These are phyloP conservation scores for Megalops cyprinoides DNA, from an alignment of 2,797 vertebrate species.

Conservation along the genomic window DNA sequence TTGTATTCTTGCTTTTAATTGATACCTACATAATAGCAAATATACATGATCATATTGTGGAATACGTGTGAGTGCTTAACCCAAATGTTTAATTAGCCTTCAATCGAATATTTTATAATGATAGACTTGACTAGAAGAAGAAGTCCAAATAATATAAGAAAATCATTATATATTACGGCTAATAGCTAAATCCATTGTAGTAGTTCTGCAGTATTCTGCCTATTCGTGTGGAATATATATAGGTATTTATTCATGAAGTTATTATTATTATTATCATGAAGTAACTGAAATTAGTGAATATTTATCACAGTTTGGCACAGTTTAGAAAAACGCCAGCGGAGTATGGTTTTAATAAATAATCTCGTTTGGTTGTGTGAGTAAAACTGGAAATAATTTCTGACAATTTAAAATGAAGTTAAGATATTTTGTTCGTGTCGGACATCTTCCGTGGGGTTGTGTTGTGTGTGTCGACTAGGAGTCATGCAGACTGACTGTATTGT, in stretches of 20 bases:
- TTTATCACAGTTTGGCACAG: background rate
- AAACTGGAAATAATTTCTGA: background rate
- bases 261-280: too few species aligned
- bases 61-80: background rate
- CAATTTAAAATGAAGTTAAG: background rate
- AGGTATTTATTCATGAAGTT: too few species aligned
- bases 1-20: background rate
- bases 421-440: background rate
- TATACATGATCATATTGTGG: too few species aligned
- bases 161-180: background rate
- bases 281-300: too few species aligned
- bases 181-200: too few species aligned
- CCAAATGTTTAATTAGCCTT: background rate
- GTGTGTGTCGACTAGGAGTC: background rate
- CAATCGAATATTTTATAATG: background rate
- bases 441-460: background rate
- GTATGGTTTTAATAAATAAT: background rate
- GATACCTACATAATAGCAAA: background rate
- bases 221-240: too few species aligned
- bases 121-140: background rate
- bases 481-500: background rate
- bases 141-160: background rate
- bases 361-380: background rate
- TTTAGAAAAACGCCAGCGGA: background rate
- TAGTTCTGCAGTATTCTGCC: too few species aligned